Percentiles rank a stretch among this genome's conserved stretches.
Evolutionary conservation across 2,888 invertebrate species (phyloP).

Genomic region (Camptogramma bilineatum): DNA sequence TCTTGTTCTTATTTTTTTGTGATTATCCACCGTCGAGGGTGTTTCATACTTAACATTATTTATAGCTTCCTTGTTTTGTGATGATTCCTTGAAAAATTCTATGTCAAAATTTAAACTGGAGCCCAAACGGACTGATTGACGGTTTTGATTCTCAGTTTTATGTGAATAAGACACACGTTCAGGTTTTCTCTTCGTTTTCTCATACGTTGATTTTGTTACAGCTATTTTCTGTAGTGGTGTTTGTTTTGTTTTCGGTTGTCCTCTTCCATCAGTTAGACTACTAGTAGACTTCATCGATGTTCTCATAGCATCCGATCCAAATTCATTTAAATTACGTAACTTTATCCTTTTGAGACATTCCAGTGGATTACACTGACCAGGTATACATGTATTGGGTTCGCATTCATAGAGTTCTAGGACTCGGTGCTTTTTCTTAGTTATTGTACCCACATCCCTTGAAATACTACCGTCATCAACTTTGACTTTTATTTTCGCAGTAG

Average conservation of each 20-base stretch:
- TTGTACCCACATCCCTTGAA: conserved; percentile 36
- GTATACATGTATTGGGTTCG: conserved; percentile 54
- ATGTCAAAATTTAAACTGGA: conserved; percentile 46
- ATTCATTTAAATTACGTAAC: conserved; percentile 37
- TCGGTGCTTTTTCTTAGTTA: conserved; percentile 28
- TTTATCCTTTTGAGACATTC: conserved; percentile 51
- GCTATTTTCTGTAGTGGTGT: conserved; percentile 5
- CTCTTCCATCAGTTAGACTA: conserved; percentile 23
- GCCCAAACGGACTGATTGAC: conserved; percentile 38
- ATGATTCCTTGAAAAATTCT: conserved; percentile 44
- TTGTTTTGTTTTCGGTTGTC: conserved; percentile 19
- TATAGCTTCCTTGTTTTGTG: conserved; percentile 5
- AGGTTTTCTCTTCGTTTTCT: conserved; percentile 6
- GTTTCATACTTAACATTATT: not conserved
- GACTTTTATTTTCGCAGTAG: conserved; percentile 12
- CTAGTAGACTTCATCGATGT: conserved; percentile 20
- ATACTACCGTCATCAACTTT: conserved; percentile 18
- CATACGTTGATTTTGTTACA: conserved; percentile 2
- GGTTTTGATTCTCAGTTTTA: conserved; percentile 15
- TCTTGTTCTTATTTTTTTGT: conserved; percentile 9
- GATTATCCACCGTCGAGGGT: not conserved
- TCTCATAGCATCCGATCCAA: conserved; percentile 26
- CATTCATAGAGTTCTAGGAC: conserved; percentile 53
- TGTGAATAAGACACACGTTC: conserved; percentile 8
- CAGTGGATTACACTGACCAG: conserved; percentile 53